A percentile compares a stretch with the other conserved stretches of the same genome.
phyloP scores from a whole-genome alignment of 64 coral and sea anemone genomes.

The Pocillopora verrucosa region DNA sequence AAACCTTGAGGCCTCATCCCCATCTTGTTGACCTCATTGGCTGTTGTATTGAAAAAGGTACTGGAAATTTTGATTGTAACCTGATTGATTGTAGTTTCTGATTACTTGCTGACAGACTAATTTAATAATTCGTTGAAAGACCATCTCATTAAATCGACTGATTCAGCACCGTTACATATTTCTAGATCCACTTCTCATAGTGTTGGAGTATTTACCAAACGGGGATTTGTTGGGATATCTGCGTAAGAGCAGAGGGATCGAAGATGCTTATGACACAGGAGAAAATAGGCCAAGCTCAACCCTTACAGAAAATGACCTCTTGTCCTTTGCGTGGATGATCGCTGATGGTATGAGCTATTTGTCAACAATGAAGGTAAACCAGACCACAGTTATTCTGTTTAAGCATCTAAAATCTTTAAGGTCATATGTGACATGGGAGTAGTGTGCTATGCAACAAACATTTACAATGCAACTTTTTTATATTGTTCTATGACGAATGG shows the following conservation, averaged over 20 bases:
- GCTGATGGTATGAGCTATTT: conserved; percentile 80
- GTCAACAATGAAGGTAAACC: conserved; percentile 60
- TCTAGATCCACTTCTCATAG: conserved; percentile 57
- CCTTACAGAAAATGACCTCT: conserved; percentile 53
- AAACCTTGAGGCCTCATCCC: conserved; percentile 2
- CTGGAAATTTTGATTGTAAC: neutral
- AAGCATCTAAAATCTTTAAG: too few species aligned
- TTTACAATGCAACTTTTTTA: too few species aligned
- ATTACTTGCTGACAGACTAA: neutral
- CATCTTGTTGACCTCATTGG: conserved; percentile 36
- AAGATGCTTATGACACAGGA: conserved; percentile 65
- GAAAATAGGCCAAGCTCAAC: conserved; percentile 48
- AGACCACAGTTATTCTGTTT: too few species aligned
- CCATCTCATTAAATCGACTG: neutral
- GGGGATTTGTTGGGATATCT: conserved; percentile 76
- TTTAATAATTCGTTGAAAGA: neutral
- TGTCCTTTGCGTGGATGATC: conserved; percentile 80
- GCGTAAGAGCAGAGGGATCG: conserved; percentile 48
- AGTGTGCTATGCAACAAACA: too few species aligned
- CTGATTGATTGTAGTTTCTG: neutral
- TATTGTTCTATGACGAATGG: neutral
- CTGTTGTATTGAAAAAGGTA: conserved; percentile 28
- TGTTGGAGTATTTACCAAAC: conserved; percentile 72
- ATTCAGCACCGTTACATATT: neutral
- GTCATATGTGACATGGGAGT: too few species aligned